phyloP scores from a whole-genome alignment of 2,113 vertebrate species.

The Antechinus flavipes region DNA sequence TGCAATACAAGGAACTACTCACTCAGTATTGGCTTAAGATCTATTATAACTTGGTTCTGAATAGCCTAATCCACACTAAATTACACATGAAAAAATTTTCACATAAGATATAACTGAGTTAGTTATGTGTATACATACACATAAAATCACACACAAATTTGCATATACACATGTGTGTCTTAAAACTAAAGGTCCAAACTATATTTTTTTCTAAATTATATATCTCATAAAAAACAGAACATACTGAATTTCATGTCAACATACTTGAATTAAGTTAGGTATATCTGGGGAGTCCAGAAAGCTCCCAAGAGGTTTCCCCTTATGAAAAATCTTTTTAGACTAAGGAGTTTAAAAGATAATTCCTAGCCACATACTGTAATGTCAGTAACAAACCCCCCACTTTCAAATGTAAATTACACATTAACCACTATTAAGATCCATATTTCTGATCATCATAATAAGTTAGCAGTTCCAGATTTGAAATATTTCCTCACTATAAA shows the following conservation, averaged over 20 bases:
- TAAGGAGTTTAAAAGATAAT: constrained; percentile 29
- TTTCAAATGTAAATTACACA: constrained; percentile 71
- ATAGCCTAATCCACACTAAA: constrained; percentile 23
- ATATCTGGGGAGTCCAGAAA: background rate
- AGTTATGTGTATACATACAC: background rate
- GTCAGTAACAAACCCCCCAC: constrained; percentile 63
- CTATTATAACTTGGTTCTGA: constrained; percentile 31
- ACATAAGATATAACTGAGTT: constrained; percentile 10
- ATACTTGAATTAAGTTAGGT: background rate
- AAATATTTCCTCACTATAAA: constrained; percentile 71
- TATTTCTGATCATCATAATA: constrained; percentile 58
- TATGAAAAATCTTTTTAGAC: constrained; percentile 52
- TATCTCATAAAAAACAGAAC: background rate
- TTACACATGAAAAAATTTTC: background rate
- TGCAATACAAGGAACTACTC: background rate
- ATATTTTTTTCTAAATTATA: background rate
- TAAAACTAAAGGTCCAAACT: too few species aligned
- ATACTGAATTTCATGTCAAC: background rate
- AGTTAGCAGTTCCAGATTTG: constrained; percentile 61
- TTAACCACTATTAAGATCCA: constrained; percentile 30
- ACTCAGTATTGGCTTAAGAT: constrained; percentile 13
- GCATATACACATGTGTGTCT: background rate
- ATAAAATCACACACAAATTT: background rate
- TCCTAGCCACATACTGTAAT: constrained; percentile 34
- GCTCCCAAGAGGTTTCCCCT: constrained; percentile 1